Percentiles rank a stretch among this genome's conserved stretches.
Conservation (phyloP, 2,888 invertebrate genomes). For the Ctenicera cuprea region DNA sequence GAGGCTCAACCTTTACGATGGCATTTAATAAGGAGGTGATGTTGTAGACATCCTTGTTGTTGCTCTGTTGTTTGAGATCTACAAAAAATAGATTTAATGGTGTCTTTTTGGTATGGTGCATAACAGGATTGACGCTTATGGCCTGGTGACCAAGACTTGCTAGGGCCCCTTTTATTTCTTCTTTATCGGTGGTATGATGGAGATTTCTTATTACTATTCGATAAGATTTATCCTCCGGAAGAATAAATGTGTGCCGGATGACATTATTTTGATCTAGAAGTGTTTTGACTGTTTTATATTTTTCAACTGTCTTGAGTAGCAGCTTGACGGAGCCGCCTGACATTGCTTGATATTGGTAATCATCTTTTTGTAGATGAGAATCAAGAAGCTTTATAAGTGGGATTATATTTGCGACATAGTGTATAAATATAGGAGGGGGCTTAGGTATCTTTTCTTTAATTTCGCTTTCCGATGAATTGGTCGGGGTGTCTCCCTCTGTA, state of each 20-base stretch:
- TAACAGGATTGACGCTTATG: background rate
- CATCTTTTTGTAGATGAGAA: slow-evolving; percentile 7
- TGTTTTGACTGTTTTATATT: background rate
- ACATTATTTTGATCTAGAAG: background rate
- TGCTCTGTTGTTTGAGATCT: slow-evolving; percentile 9
- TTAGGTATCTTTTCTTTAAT: background rate
- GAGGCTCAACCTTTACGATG: slow-evolving; percentile 5
- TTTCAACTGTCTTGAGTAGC: too few species aligned
- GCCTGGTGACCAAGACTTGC: background rate
- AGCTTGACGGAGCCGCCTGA: too few species aligned
- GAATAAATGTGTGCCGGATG: background rate
- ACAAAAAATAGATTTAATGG: slow-evolving; percentile 2
- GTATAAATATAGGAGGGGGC: slow-evolving; percentile 14
- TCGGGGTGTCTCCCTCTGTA: background rate
- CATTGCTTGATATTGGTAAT: background rate
- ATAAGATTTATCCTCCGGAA: background rate
- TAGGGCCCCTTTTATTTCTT: background rate
- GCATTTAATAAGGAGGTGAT: background rate
- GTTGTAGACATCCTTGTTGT: slow-evolving; percentile 14
- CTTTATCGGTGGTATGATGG: background rate
- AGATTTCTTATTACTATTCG: background rate
- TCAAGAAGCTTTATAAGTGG: slow-evolving; percentile 1
- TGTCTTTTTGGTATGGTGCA: background rate
- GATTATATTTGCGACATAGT: slow-evolving; percentile 10
- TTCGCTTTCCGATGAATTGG: background rate